Percentiles rank a stretch among this genome's conserved stretches.
phyloP scores from a whole-genome alignment of 2,113 vertebrate species.

The rat (Rattus norvegicus) region GRCr8 NC_086023.1:72197001-72197500 shows the following conservation, averaged over 20 bases:
- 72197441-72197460: background rate
- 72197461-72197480: conserved; percentile 1
- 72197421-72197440: background rate
- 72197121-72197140: no score
- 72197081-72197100: no score
- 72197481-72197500: background rate
- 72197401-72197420: background rate
- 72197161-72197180: no score
- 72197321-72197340: background rate
- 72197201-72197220: background rate
- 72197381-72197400: background rate
- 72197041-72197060: no score
- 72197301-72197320: background rate
- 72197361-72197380: background rate
- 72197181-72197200: background rate
- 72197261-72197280: background rate
- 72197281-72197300: background rate
- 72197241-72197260: background rate
- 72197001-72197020: no score
- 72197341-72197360: background rate
- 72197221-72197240: background rate
- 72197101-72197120: no score
- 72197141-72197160: no score
- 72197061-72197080: no score
- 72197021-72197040: no score